Percentiles rank a stretch among this genome's conserved stretches.
These are phyloP conservation scores for Formica aserva DNA, from an alignment of 2,888 invertebrate species.

Conservation along the genomic window DNA sequence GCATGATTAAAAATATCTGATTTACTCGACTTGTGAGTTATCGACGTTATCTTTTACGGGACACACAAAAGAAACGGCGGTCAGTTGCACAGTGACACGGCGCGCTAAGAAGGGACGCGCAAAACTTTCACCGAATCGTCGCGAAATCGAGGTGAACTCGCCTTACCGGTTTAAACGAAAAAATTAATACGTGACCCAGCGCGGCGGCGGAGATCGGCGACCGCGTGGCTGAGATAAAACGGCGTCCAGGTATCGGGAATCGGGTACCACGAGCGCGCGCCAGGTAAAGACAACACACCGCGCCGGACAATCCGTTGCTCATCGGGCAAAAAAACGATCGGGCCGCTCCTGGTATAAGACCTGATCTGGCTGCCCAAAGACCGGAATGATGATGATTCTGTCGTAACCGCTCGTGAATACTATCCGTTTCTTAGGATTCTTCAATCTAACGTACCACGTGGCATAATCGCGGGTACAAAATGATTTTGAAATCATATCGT, in stretches of 20 bases:
- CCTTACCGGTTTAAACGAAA: slow-evolving; percentile 80
- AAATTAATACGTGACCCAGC: slow-evolving; percentile 77
- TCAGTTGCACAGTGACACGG: slow-evolving; percentile 25
- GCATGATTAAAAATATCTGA: neutral
- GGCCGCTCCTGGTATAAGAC: slow-evolving; percentile 72
- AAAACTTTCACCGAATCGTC: slow-evolving; percentile 72
- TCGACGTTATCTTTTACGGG: slow-evolving; percentile 11
- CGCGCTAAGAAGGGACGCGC: slow-evolving; percentile 63
- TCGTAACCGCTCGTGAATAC: slow-evolving; percentile 22
- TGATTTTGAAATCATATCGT: no score
- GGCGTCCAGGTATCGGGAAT: slow-evolving; percentile 59
- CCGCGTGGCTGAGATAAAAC: slow-evolving; percentile 63
- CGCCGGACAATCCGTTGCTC: slow-evolving; percentile 70
- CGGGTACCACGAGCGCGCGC: slow-evolving; percentile 67
- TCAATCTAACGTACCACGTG: neutral
- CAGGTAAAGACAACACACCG: slow-evolving; percentile 70
- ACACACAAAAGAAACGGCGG: neutral
- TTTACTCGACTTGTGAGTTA: neutral
- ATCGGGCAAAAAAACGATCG: slow-evolving; percentile 66
- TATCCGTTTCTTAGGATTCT: neutral
- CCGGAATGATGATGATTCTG: slow-evolving; percentile 69
- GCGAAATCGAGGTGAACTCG: slow-evolving; percentile 79
- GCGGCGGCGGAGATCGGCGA: slow-evolving; percentile 47
- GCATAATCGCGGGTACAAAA: neutral
- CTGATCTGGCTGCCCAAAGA: slow-evolving; percentile 79